phyloP scores from a whole-genome alignment of 2,888 invertebrate species.

The Zaprionus obscuricornis region DNA sequence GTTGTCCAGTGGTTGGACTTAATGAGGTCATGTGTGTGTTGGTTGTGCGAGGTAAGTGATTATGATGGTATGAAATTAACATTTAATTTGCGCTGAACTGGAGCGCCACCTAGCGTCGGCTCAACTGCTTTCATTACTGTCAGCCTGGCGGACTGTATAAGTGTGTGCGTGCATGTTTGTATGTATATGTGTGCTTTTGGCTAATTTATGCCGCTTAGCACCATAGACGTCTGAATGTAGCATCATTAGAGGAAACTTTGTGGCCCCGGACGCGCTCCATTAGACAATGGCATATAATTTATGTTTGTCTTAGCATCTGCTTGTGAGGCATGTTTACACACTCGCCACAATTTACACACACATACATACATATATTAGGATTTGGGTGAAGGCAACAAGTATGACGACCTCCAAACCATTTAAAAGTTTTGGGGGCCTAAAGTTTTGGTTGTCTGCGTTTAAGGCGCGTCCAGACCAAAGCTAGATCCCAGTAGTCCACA shows the following conservation, averaged over 20 bases:
- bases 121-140: too few relatives aligned
- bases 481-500: conserved; percentile 35
- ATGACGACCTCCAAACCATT: conserved; percentile 56
- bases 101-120: conserved; percentile 62
- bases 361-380: background rate
- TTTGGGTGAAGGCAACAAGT: conserved; percentile 52
- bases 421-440: conserved; percentile 64
- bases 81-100: conserved; percentile 73
- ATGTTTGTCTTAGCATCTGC: conserved; percentile 77
- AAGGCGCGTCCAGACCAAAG: conserved; percentile 60
- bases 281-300: conserved; percentile 77
- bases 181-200: conserved; percentile 45
- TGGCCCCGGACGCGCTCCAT: conserved; percentile 61
- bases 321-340: conserved; percentile 39
- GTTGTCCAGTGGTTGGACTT: conserved; percentile 67
- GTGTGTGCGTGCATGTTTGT: conserved; percentile 4
- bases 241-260: conserved; percentile 76
- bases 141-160: background rate
- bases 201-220: conserved; percentile 68
- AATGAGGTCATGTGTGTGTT: conserved; percentile 70
- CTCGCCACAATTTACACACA: conserved; percentile 2
- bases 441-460: conserved; percentile 75
- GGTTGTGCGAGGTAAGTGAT: conserved; percentile 65
- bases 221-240: conserved; percentile 64
- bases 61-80: conserved; percentile 79